Evolutionary conservation across 2,797 vertebrate genomes (phyloP).

Genomic region (Gorsachius magnificus): DNA sequence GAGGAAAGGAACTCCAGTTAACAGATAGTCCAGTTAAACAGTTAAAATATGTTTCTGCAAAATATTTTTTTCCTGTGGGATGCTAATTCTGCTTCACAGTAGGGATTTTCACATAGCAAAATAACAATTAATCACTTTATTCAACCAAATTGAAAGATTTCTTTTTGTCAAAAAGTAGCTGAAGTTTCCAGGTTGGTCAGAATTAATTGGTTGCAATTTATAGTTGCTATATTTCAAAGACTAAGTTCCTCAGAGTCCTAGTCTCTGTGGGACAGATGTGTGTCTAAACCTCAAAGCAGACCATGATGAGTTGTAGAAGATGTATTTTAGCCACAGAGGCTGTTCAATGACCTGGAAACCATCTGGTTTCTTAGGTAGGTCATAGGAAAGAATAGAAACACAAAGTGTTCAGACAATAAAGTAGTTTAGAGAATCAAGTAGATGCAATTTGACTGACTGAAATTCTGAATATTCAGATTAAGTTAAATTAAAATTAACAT

Average conservation of each 20-base stretch:
- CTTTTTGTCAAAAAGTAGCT: background rate
- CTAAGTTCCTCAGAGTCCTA: background rate
- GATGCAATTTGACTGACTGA: background rate
- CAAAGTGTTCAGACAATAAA: background rate
- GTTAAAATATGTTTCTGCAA: background rate
- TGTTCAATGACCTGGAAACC: background rate
- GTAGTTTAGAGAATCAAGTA: background rate
- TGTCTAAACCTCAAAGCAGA: background rate
- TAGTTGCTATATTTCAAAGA: background rate
- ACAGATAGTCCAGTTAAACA: background rate
- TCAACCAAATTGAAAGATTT: background rate
- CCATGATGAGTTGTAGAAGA: background rate
- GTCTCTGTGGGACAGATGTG: background rate
- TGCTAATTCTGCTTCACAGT: background rate
- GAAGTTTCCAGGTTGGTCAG: background rate
- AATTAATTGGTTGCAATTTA: background rate
- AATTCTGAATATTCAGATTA: background rate
- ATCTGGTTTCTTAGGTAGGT: background rate
- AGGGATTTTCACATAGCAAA: background rate
- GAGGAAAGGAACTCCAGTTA: background rate
- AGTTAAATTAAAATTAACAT: background rate
- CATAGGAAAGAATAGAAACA: background rate
- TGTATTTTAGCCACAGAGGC: background rate
- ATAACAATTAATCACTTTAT: background rate
- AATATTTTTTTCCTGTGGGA: background rate